phyloP scores from a whole-genome alignment of 2,113 vertebrate genomes.

The Dolichotis patagonum region DNA sequence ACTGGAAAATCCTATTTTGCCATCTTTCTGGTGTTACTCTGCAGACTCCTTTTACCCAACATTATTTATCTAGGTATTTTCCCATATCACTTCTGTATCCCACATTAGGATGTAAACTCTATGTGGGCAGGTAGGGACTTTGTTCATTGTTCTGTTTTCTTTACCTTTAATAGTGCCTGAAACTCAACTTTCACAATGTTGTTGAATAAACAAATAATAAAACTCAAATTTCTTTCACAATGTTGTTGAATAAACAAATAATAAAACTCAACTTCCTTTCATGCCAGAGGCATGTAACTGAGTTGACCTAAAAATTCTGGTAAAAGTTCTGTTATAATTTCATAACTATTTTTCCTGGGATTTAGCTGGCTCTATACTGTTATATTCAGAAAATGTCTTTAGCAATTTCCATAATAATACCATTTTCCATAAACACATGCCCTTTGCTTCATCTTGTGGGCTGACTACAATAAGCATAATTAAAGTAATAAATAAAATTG shows the following conservation, averaged over 20 bases:
- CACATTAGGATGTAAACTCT: not conserved
- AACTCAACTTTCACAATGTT: no score
- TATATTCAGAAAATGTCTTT: conserved; percentile 21
- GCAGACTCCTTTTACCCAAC: not conserved
- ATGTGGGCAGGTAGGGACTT: not conserved
- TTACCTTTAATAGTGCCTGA: not conserved
- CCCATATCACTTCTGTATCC: not conserved
- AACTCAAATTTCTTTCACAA: no score
- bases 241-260: no score
- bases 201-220: no score
- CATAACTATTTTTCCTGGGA: not conserved
- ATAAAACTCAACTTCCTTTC: conserved; percentile 13
- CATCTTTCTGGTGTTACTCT: not conserved
- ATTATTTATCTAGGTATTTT: not conserved
- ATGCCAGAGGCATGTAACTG: not conserved
- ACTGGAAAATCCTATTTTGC: not conserved
- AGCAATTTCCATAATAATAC: conserved; percentile 51
- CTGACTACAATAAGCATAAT: conserved; percentile 62
- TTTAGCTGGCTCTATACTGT: not conserved
- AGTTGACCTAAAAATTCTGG: not conserved
- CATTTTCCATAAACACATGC: conserved; percentile 15
- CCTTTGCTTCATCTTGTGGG: conserved; percentile 51
- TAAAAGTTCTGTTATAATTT: conserved; percentile 15
- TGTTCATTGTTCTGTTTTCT: not conserved
- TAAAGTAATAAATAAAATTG: conserved; percentile 77